phyloP scores from a whole-genome alignment of 2,113 vertebrate species.

The Thalassoma bifasciatum region DNA sequence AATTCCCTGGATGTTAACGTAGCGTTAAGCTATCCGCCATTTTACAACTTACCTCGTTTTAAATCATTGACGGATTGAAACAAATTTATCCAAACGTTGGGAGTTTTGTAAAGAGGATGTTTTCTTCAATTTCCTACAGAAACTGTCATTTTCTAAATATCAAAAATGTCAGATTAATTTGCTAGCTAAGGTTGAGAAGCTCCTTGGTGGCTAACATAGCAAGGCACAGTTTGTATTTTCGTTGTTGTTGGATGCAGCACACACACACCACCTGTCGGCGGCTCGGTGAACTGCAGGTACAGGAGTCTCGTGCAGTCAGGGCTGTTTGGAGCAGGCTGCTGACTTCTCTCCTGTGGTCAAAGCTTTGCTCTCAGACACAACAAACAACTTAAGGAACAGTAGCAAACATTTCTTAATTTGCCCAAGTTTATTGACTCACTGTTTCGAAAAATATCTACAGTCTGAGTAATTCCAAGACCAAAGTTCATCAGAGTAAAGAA shows the following conservation, averaged over 20 bases:
- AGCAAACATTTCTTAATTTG: not conserved
- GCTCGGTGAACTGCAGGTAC: constrained; percentile 17
- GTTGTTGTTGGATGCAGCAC: constrained; percentile 50
- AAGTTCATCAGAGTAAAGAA: not conserved
- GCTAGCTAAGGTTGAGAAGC: constrained; percentile 46
- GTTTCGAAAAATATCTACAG: not conserved
- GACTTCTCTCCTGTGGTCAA: not conserved
- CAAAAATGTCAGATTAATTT: constrained; percentile 36
- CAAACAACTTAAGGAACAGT: too few species aligned
- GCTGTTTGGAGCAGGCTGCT: not conserved
- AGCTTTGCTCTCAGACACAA: too few species aligned
- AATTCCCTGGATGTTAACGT: constrained; percentile 61
- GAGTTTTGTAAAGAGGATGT: constrained; percentile 19
- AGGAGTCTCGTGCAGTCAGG: too few species aligned
- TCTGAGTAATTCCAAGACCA: not conserved
- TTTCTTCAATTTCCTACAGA: constrained; percentile 29
- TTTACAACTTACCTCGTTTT: constrained; percentile 79
- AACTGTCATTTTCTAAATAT: constrained; percentile 41
- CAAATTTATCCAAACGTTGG: constrained; percentile 56
- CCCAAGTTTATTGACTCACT: not conserved
- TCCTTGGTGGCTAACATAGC: constrained; percentile 69
- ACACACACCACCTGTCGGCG: constrained; percentile 71
- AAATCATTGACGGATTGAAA: constrained; percentile 64
- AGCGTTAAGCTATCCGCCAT: constrained; percentile 72
- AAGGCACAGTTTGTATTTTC: constrained; percentile 70